These are phyloP conservation scores for Chrysopilus asiliformis DNA, from an alignment of 2,888 invertebrate genomes.

Conservation along the genomic window DNA sequence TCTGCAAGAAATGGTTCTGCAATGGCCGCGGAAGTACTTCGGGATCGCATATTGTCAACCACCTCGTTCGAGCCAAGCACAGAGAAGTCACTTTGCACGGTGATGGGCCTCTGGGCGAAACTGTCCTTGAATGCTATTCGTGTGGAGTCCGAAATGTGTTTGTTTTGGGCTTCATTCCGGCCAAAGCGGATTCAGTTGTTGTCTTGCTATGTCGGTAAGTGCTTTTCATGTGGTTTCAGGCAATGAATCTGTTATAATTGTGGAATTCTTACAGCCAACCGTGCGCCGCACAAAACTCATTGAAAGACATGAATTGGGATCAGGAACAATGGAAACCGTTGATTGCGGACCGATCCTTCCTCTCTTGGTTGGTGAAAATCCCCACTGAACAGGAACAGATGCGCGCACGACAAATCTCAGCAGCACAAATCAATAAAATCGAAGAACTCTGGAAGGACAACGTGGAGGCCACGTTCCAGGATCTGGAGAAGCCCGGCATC, in stretches of 20 bases:
- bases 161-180: constrained; percentile 96
- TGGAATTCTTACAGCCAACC: constrained; percentile 80
- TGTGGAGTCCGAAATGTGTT: constrained; percentile 98
- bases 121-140: constrained; percentile 95
- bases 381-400: constrained; percentile 94
- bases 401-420: constrained; percentile 90
- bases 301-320: constrained; percentile 99
- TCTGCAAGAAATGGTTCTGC: constrained; percentile 99
- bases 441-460: constrained; percentile 99
- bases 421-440: constrained; percentile 92
- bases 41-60: constrained; percentile 97
- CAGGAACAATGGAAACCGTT: constrained; percentile 98
- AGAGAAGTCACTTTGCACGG: constrained; percentile 96
- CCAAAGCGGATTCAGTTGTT: constrained; percentile 96
- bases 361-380: constrained; percentile 96
- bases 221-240: constrained; percentile 9
- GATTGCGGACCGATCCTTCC: constrained; percentile 89
- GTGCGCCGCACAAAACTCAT: constrained; percentile 91
- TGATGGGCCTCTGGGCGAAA: constrained; percentile 96
- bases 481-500: constrained; percentile 94
- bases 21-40: constrained; percentile 97
- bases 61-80: constrained; percentile 96
- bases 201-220: constrained; percentile 77
- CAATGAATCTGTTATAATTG: too few relatives aligned
- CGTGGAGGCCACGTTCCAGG: constrained; percentile 94